Evolutionary conservation across 2,797 vertebrate genomes (phyloP), one percentile per base, ranked within the genome.

Genomic region (Xenentodon cancila): DNA sequence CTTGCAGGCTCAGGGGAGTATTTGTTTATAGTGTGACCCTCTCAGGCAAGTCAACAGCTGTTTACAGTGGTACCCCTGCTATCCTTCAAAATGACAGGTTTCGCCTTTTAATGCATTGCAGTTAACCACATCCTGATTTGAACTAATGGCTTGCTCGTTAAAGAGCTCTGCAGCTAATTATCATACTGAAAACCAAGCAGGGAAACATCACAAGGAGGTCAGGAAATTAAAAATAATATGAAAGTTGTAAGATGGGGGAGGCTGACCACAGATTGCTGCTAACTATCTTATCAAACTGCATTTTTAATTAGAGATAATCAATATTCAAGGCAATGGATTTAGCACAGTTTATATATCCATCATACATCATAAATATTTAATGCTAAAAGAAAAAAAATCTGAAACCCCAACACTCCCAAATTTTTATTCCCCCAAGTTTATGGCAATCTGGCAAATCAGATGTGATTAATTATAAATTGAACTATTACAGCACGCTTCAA

Each of bases 261-360:
- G 65, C 52, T 89, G 88, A 88, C 84, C 87, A 78, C 52, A 80
- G 59, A 72, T 81, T 30, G 67, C 84, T 64, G 71, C 69, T 75
- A 83, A 87, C 84, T 78, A 84, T 68, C 78, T 60, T 66, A 89
- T 93, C 90, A 93, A 94, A 94, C 93, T 80, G 90, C 94, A 96
- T 97, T 95, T 96, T 96, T 96, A 96, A 98, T 96, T 95, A 88
- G 92, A 91, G 83, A 92, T 94, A 95, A 96, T 97, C 96, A 96
- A 97, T 97, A 97, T 96, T 97, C 95, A 96, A 94, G 85, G 85
- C 82, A 67, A 85, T 82, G 68, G 83, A 85, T 91, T 93, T 89
- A 89, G 90, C 85, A 83, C 62, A 91, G 86, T 93, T 95, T 95
- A 96, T 93, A 95, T 93, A 95, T 94, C 94, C 94, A 94, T 95